Evolutionary conservation across 2,113 vertebrate species (phyloP).

Genomic region (Guaruba guarouba): DNA sequence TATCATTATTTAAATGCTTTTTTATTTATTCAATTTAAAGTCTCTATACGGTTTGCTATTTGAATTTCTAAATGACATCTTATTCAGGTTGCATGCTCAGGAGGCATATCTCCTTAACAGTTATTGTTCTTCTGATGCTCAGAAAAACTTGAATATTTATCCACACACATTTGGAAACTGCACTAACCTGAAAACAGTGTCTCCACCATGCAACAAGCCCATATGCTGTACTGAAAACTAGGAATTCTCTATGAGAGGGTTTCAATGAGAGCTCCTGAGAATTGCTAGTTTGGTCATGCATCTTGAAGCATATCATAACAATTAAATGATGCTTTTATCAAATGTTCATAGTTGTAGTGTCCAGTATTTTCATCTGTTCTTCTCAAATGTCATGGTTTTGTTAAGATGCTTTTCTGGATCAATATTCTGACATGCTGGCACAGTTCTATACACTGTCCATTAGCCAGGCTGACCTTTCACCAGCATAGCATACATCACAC

Average conservation of each 20-base stretch:
- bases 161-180: background rate
- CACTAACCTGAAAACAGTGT: background rate
- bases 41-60: background rate
- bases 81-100: background rate
- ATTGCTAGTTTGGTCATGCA: background rate
- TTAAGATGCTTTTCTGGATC: constrained; percentile 8
- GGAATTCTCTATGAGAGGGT: background rate
- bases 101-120: background rate
- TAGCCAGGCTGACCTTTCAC: background rate
- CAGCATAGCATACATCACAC: background rate
- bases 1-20: background rate
- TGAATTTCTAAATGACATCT: background rate
- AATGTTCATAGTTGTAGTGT: background rate
- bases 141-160: background rate
- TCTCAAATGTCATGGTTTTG: background rate
- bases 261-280: background rate
- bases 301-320: background rate
- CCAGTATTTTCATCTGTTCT: background rate
- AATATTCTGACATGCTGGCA: background rate
- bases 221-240: background rate
- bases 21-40: background rate
- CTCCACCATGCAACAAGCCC: background rate
- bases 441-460: background rate
- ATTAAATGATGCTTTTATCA: background rate
- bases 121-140: background rate